Evolutionary conservation across 2,113 vertebrate species (phyloP).

Genomic region (Gavia stellata): DNA sequence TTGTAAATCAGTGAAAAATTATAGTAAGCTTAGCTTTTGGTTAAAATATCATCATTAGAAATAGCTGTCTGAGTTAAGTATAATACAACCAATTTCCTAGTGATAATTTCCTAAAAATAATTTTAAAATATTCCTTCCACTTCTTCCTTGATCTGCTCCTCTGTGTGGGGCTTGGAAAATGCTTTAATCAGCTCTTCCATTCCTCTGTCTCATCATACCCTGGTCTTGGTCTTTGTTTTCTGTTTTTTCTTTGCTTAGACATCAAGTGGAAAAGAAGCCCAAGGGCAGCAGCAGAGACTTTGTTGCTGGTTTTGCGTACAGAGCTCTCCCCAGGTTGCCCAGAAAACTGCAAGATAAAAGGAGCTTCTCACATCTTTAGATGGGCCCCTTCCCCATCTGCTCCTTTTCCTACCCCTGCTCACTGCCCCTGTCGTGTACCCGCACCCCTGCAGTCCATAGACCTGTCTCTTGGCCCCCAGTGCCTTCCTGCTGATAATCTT

Average conservation of each 20-base stretch:
- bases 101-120: background rate
- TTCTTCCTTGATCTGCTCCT: background rate
- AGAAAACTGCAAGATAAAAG: background rate
- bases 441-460: rapidly evolving
- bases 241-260: background rate
- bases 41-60: background rate
- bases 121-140: background rate
- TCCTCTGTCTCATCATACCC: background rate
- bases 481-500: background rate
- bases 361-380: background rate
- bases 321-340: background rate
- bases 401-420: background rate
- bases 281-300: background rate
- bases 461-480: background rate
- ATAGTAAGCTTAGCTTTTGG: background rate
- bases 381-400: background rate
- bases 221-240: background rate
- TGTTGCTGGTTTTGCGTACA: background rate
- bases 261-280: background rate
- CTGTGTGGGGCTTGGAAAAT: background rate
- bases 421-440: rapidly evolving
- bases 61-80: background rate
- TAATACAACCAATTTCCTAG: background rate
- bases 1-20: background rate
- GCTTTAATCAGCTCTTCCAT: background rate